Evolutionary conservation across 2,113 vertebrate species (phyloP), one percentile per base, ranked within the genome.

Genomic region (Brachyhypopomus occidentalis): DNA sequence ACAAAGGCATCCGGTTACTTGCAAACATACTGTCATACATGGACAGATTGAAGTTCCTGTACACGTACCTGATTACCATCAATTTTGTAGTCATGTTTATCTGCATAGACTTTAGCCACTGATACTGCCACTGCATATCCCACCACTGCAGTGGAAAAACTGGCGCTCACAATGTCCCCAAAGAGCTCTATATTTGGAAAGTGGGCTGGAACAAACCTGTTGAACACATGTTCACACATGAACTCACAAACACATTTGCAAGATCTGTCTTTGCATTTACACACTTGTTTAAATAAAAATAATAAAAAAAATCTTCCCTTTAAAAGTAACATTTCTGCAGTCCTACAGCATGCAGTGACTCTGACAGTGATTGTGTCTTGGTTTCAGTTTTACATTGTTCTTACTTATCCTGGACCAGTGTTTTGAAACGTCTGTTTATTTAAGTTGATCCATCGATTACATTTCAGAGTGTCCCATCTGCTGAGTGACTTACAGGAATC

Each of bases 81-180:
- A 16, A 97, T 94, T 79, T 88, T 38, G 69, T 97, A 96, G 85
- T 93, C 94, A 70, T 96, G 89, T 81, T 96, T 97, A 77, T 89
- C 93, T 81, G 94, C 95, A 5, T 96, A 95, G 0, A 97, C 93
- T 87, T 97, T 96, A n/a, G 94, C 94, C 77, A 96, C 94, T 56
- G 95, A 96, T 6, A 96, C 94, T 0, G 94, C 93, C 23, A 96
- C 94, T 55, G 95, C 95, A 52, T 95, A 96, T 83, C 92, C 94
- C 77, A 97, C 95, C 76, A 96, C 92, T 3, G 94, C 94, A 6
- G 95, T 95, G 84, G 96, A 95, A 89, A 96, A 95, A 0, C 95
- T 94, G 27, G 94, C 89, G 55, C 93, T 87, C 83, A 94, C 83
- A 90, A 96, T 94, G 73, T 94, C 86, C 14, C 91, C 90, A 85